Evolutionary conservation across 1,140 invertebrate genomes (phyloP).

Genomic region (Penaeus japonicus): DNA sequence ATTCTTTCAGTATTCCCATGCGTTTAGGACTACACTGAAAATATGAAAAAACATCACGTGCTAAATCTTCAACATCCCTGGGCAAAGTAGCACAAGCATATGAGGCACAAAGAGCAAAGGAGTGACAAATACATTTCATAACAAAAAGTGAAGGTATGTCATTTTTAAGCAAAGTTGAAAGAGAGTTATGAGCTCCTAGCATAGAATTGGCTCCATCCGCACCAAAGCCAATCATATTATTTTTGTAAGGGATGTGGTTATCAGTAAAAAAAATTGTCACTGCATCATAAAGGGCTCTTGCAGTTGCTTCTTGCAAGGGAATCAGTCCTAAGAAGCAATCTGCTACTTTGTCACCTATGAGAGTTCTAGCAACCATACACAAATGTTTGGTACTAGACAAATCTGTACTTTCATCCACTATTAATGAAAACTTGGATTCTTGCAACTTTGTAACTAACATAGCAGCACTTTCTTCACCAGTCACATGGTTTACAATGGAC

Average conservation of each 20-base stretch:
- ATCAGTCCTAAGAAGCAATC: conserved; percentile 22
- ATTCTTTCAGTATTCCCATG: background rate
- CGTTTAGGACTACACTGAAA: background rate
- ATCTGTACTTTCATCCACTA: too few species aligned
- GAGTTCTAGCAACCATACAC: conserved; percentile 30
- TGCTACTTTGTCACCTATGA: conserved; percentile 5
- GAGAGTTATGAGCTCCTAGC: background rate
- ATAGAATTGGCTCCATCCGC: background rate
- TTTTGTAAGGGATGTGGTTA: background rate
- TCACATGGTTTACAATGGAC: conserved; percentile 22
- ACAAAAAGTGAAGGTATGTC: background rate
- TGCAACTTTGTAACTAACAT: background rate
- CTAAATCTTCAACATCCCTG: background rate
- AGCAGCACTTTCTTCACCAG: conserved; percentile 15
- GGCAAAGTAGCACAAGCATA: background rate
- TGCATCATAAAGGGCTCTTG: background rate
- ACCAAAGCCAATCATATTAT: background rate
- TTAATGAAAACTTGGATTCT: conserved; percentile 20
- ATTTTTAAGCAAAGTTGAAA: background rate
- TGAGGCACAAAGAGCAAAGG: background rate
- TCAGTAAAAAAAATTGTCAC: background rate
- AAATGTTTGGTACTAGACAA: too few species aligned
- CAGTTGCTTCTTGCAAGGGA: conserved; percentile 22
- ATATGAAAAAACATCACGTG: background rate
- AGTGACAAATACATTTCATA: background rate